Base-by-base conservation (phyloP, 2,113 vertebrate species). In the Grallaria varia region DNA sequence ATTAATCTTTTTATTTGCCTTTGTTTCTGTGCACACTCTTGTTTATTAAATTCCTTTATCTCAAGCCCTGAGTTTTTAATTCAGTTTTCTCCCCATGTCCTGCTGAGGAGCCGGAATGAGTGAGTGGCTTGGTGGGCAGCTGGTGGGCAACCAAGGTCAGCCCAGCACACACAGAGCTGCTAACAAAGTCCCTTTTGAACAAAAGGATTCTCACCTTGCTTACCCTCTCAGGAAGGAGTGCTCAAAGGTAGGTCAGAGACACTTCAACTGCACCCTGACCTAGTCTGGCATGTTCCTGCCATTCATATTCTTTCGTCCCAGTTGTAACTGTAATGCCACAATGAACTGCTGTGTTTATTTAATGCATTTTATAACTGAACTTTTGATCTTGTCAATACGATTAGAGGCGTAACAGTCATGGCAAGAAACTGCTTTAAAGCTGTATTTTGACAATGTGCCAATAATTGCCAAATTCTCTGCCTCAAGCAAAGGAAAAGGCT, bases 61-160 rank as follows among this genome's bases (percentile, higher is more conserved):
- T 42, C 1, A 0, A 60, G 11, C 10, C 17, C 19, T 0, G 0
- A 33, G 13, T 33, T 73, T 39, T 73, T 49, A 12, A 47, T n/a
- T 30, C 60, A 53, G 44, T 53, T 33, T 66, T 72, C 39, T 84
- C 25, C 25, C 17, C 12, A 24, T n/a, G 9, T 55, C 35, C 47
- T 84, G 67, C 35, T n/a, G 21, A 73, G 59, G n/a, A 59, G 14
- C 33, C 13, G 7, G 22, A 60, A 62, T 11, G 35, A 55, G 13
- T 40, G 40, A 3, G 9, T 1, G 1, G 47, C 31, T 55, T 60
- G 18, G 39, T 67, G 60, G 74, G 67, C 15, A 59, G n/a, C 58
- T 78, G 18, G 45, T 55, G 19, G 35, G 15, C 45, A 67, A 72
- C 52, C 52, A 60, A 53, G 24, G 50, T 53, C 52, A 59, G 28